Conservation (phyloP, 2,113 vertebrate species). For the Notechis scutatus region DNA sequence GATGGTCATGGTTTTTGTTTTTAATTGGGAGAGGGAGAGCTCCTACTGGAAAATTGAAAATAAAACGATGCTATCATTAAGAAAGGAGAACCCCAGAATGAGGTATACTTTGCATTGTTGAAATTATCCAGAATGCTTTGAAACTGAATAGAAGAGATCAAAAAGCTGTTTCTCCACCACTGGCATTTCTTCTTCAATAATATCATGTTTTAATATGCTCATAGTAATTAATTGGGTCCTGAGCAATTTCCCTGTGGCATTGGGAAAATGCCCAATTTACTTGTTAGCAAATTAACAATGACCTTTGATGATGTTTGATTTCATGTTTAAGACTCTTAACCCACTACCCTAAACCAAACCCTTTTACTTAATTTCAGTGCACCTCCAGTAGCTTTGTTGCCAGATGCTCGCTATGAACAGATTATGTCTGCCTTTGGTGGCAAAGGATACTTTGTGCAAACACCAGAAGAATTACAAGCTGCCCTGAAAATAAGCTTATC, state of each 20-base stretch:
- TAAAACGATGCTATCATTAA: background rate
- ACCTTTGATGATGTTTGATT: background rate
- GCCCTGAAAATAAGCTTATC: conserved; percentile 77
- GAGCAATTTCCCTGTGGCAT: background rate
- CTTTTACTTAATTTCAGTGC: conserved; percentile 65
- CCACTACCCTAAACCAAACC: background rate
- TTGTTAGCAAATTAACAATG: background rate
- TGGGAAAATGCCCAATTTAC: background rate
- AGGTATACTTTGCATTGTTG: background rate
- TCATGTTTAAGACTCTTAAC: background rate
- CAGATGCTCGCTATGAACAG: conserved; percentile 87
- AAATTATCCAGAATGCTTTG: background rate
- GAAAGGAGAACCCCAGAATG: background rate
- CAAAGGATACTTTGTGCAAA: conserved; percentile 85
- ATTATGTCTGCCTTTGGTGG: conserved; percentile 92
- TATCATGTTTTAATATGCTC: background rate
- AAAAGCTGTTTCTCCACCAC: background rate
- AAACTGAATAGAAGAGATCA: background rate
- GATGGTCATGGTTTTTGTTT: background rate
- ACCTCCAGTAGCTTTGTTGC: conserved; percentile 86
- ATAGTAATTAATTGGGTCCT: background rate
- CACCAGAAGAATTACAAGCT: conserved; percentile 79
- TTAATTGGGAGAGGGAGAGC: background rate
- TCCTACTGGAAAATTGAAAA: background rate
- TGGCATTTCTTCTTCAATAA: background rate